Conservation (phyloP, 2,113 vertebrate genomes). For the Lontra canadensis region DNA sequence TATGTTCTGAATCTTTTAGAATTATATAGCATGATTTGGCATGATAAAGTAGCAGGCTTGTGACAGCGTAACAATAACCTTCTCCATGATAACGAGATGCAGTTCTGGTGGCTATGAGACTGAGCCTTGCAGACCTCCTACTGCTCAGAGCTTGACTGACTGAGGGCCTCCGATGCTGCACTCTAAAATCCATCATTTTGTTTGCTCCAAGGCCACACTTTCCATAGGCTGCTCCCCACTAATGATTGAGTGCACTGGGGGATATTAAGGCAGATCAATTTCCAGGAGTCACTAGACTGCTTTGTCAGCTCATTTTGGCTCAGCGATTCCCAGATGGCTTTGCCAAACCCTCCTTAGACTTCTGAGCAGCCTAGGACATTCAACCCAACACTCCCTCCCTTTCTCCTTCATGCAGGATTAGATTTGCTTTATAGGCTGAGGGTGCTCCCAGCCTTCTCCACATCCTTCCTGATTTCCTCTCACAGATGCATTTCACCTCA, state of each 20-base stretch:
- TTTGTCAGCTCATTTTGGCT: not conserved
- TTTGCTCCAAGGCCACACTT: not conserved
- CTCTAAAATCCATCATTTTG: not conserved
- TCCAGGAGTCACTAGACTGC: not conserved
- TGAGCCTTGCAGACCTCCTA: not conserved
- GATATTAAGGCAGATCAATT: not conserved
- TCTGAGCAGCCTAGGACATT: not conserved
- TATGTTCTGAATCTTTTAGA: not conserved
- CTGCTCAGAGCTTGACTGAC: not conserved
- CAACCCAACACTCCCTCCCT: not conserved
- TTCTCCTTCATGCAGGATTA: not conserved
- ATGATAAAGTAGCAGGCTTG: not conserved
- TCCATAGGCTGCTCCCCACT: not conserved
- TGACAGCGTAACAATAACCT: not conserved
- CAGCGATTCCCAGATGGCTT: not conserved
- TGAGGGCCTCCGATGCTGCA: not conserved
- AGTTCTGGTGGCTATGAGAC: not conserved
- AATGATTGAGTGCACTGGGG: not conserved
- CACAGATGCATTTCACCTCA: not conserved
- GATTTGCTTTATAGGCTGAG: not conserved
- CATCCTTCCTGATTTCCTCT: not conserved
- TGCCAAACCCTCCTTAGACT: not conserved
- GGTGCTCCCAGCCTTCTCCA: not conserved
- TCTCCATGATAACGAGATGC: not conserved
- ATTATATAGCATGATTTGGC: not conserved